Evolutionary conservation across 2,797 vertebrate species (phyloP).

Genomic region (Falco concolor): DNA sequence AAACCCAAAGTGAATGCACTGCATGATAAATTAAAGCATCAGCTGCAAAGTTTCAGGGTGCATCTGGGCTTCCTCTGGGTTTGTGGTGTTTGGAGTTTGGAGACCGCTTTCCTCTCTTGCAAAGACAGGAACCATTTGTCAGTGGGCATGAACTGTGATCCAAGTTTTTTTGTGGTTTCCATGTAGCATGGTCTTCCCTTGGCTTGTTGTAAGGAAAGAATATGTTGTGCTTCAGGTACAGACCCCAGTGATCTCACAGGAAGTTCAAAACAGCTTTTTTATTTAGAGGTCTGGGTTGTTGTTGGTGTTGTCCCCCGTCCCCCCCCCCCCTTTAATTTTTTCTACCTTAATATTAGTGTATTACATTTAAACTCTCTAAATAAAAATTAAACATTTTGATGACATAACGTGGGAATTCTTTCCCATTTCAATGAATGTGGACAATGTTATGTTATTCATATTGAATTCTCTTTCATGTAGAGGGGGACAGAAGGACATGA

Average conservation of each 20-base stretch:
- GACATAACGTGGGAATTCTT: neutral
- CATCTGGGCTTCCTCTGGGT: neutral
- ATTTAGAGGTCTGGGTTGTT: neutral
- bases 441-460: neutral
- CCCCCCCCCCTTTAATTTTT: neutral
- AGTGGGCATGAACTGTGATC: neutral
- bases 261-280: neutral
- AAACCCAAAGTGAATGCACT: neutral
- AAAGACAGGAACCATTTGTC: neutral
- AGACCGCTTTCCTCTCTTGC: neutral
- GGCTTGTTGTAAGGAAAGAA: neutral
- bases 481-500: neutral
- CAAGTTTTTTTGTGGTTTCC: neutral
- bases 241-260: neutral
- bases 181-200: neutral
- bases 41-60: neutral
- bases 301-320: too few relatives aligned
- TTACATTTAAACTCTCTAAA: neutral
- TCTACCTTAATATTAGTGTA: neutral
- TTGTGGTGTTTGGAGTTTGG: neutral
- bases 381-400: neutral
- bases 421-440: neutral
- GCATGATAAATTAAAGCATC: neutral
- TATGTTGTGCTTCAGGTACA: neutral
- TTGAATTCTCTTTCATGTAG: neutral